A percentile compares a stretch with the other conserved stretches of the same genome.
phyloP scores from a whole-genome alignment of 1,140 invertebrate species.

The Heliothis virescens region DNA sequence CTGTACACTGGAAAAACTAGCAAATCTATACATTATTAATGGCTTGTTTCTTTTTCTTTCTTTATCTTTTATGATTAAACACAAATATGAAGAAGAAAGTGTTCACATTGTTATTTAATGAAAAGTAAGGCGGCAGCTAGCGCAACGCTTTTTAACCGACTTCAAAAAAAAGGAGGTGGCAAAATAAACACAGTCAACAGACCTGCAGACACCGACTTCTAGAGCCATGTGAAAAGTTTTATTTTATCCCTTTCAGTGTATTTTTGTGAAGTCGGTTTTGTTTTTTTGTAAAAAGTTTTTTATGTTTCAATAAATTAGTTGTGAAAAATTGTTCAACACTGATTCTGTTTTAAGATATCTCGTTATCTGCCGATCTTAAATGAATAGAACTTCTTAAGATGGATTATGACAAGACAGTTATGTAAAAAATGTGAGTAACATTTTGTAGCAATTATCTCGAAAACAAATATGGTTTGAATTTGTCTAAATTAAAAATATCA shows the following conservation, averaged over 20 bases:
- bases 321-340: neutral
- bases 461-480: neutral
- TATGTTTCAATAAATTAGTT: neutral
- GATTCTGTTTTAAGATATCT: neutral
- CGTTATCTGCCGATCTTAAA: neutral
- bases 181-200: too few relatives aligned
- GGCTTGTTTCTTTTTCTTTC: too few relatives aligned
- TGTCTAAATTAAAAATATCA: neutral
- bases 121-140: neutral
- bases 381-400: neutral
- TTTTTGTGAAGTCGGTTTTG: too few relatives aligned
- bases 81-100: neutral
- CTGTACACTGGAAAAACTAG: too few relatives aligned
- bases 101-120: neutral
- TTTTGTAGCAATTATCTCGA: neutral
- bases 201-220: too few relatives aligned
- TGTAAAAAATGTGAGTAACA: neutral
- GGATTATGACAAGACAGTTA: slow-evolving; percentile 6
- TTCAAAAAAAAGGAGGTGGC: too few relatives aligned
- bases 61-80: too few relatives aligned
- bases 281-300: too few relatives aligned
- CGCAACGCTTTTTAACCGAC: too few relatives aligned
- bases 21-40: too few relatives aligned
- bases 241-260: too few relatives aligned
- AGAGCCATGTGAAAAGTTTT: too few relatives aligned